phyloP scores from a whole-genome alignment of 2,797 vertebrate species.

The Myoxocephalus aenaeus region DNA sequence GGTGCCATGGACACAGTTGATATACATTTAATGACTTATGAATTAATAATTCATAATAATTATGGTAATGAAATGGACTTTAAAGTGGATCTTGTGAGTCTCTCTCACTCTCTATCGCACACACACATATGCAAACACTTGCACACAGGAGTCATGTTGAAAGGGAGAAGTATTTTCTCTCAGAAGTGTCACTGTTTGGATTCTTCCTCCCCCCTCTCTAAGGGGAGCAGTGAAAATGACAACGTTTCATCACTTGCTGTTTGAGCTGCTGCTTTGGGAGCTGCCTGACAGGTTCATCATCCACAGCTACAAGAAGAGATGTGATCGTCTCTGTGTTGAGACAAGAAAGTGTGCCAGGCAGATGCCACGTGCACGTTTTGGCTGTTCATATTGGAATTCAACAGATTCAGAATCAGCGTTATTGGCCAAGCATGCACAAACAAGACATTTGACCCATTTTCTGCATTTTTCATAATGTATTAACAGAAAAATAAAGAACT shows the following conservation, averaged over 20 bases:
- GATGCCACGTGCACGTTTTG: constrained; percentile 28
- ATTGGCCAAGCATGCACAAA: not conserved
- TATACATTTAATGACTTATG: constrained; percentile 39
- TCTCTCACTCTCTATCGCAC: not conserved
- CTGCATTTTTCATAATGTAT: not conserved
- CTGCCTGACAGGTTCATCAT: constrained; percentile 47
- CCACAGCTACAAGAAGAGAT: constrained; percentile 28
- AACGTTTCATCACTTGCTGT: constrained; percentile 68
- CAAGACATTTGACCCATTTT: not conserved
- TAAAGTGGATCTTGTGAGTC: constrained; percentile 44
- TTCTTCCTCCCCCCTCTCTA: constrained; percentile 37
- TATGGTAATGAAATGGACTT: constrained; percentile 37
- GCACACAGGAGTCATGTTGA: constrained; percentile 8
- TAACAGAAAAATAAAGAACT: not conserved
- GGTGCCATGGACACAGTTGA: constrained; percentile 12
- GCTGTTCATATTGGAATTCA: constrained; percentile 13
- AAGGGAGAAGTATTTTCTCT: constrained; percentile 35
- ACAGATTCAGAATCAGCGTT: not conserved
- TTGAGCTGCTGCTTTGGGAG: constrained; percentile 62
- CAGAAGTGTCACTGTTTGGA: constrained; percentile 50
- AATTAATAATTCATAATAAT: constrained; percentile 59
- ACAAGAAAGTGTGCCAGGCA: constrained; percentile 24
- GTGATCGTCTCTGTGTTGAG: constrained; percentile 27
- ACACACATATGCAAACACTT: not conserved
- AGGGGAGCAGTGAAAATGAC: constrained; percentile 62